Percentiles rank a stretch among this genome's conserved stretches.
These are phyloP conservation scores for Xenopus borealis DNA, from an alignment of 2,113 vertebrate species.

Conservation along the genomic window DNA sequence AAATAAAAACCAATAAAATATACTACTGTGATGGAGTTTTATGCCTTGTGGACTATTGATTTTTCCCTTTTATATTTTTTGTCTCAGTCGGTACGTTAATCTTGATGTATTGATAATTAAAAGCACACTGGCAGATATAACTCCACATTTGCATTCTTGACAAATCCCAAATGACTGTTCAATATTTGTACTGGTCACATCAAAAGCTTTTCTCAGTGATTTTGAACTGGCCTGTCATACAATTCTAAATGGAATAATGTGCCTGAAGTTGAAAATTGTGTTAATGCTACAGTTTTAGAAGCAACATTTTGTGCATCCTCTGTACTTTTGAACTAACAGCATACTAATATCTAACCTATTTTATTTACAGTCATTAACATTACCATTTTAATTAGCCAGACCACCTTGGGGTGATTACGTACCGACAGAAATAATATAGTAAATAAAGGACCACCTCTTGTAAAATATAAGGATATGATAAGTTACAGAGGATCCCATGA, in stretches of 20 bases:
- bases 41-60: slow-evolving; percentile 21
- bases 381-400: too few relatives aligned
- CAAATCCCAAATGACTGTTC: background rate
- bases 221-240: background rate
- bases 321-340: too few relatives aligned
- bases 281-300: too few relatives aligned
- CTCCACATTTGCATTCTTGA: background rate
- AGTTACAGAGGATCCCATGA: too few relatives aligned
- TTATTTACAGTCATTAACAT: too few relatives aligned
- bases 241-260: background rate
- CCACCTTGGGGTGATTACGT: too few relatives aligned
- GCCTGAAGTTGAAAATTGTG: too few relatives aligned
- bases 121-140: background rate
- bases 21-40: slow-evolving; percentile 1
- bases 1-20: slow-evolving; percentile 3
- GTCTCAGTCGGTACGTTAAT: background rate
- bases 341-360: too few relatives aligned
- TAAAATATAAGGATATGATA: too few relatives aligned
- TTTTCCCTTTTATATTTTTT: slow-evolving; percentile 3
- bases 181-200: background rate
- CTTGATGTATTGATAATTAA: slow-evolving; percentile 9
- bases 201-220: background rate
- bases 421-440: too few relatives aligned
- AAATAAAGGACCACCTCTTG: too few relatives aligned
- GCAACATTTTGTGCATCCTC: too few relatives aligned